Evolutionary conservation across 1,140 invertebrate genomes (phyloP).

Genomic region (Piezodorus guildinii): DNA sequence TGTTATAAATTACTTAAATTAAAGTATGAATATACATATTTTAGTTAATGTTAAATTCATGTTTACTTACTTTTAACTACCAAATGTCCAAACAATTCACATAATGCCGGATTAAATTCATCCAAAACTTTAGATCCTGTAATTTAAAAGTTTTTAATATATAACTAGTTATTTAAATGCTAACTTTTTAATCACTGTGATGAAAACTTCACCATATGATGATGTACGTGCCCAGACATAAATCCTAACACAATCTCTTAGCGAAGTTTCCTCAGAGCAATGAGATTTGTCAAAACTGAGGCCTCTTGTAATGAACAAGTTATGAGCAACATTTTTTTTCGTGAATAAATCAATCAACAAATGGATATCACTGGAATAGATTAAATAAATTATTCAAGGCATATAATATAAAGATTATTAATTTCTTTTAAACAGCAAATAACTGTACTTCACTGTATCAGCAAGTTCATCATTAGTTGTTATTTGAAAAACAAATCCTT

Average conservation of each 20-base stretch:
- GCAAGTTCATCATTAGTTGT: slow-evolving; percentile 32
- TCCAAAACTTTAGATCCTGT: slow-evolving; percentile 41
- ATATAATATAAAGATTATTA: not conserved
- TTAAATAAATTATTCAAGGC: not conserved
- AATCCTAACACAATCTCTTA: slow-evolving; percentile 39
- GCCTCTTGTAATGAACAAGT: slow-evolving; percentile 49
- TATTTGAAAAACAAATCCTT: slow-evolving; percentile 51
- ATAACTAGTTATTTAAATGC: too few species aligned
- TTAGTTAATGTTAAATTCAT: too few species aligned
- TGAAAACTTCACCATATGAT: slow-evolving; percentile 19
- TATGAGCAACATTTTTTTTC: slow-evolving; percentile 48
- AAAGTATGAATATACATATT: too few species aligned
- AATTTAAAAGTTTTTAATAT: not conserved
- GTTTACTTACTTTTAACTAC: slow-evolving; percentile 36
- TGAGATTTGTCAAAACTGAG: slow-evolving; percentile 19
- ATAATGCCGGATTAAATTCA: slow-evolving; percentile 47
- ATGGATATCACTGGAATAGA: slow-evolving; percentile 33
- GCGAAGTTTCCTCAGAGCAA: slow-evolving; percentile 30
- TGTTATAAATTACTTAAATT: too few species aligned
- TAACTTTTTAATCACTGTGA: too few species aligned
- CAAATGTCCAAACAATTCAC: slow-evolving; percentile 57
- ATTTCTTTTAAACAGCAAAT: too few species aligned
- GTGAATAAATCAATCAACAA: slow-evolving; percentile 42
- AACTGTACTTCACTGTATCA: slow-evolving; percentile 31
- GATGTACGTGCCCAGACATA: slow-evolving; percentile 51